A percentile compares a stretch with the other conserved stretches of the same genome.
These are phyloP conservation scores for Gonatopus flavifemur DNA, from an alignment of 1,140 invertebrate species.

Conservation along the genomic window DNA sequence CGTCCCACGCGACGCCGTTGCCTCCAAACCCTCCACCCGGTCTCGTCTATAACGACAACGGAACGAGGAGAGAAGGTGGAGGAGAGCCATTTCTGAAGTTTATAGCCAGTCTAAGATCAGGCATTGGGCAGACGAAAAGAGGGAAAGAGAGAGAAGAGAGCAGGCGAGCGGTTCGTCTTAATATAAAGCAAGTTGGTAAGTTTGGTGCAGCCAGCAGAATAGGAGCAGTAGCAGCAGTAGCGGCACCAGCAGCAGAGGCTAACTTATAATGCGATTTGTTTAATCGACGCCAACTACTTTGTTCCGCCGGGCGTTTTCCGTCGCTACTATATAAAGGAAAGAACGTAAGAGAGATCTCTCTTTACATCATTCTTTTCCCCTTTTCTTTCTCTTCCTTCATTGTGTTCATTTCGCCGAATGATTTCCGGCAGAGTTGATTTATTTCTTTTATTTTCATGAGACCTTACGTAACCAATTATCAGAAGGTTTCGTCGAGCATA, in stretches of 20 bases:
- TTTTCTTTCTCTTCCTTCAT: background rate
- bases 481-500: no score
- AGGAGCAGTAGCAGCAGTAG: no score
- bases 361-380: conserved; percentile 4
- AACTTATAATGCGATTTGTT: conserved; percentile 60
- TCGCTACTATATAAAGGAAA: conserved; percentile 24
- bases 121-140: conserved; percentile 1
- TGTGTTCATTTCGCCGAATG: conserved; percentile 1
- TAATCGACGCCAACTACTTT: conserved; percentile 57
- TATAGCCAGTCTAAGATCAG: conserved; percentile 50
- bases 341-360: conserved; percentile 13
- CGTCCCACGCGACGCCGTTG: conserved; percentile 2
- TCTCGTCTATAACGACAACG: no score
- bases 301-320: conserved; percentile 34
- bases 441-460: no score
- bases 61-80: background rate
- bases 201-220: conserved; percentile 48
- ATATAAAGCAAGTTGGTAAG: conserved; percentile 54
- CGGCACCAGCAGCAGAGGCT: no score
- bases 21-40: background rate
- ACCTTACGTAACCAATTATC: no score
- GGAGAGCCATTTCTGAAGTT: conserved; percentile 49
- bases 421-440: no score
- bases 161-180: conserved; percentile 50
- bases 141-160: conserved; percentile 16